Conservation (phyloP, 1,140 invertebrate species). For the Trichonephila inaurata region DNA sequence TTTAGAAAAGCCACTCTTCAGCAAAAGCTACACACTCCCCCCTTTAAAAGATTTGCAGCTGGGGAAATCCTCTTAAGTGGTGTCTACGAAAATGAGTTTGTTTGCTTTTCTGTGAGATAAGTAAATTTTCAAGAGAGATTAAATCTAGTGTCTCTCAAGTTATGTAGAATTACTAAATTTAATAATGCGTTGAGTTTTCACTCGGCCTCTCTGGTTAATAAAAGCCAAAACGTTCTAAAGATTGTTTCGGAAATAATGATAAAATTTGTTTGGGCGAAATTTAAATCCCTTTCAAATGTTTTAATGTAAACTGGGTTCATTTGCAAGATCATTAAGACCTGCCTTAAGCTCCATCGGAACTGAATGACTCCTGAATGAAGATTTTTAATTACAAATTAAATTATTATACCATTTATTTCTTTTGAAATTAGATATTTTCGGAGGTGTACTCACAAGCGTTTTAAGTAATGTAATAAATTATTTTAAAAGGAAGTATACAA, state of each 20-base stretch:
- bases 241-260: background rate
- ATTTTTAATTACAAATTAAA: too few species aligned
- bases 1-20: background rate
- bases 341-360: background rate
- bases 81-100: background rate
- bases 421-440: too few species aligned
- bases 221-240: background rate
- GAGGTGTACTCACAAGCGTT: too few species aligned
- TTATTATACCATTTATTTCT: too few species aligned
- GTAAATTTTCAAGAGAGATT: background rate
- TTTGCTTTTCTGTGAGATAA: background rate
- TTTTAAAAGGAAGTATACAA: too few species aligned
- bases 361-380: too few species aligned
- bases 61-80: slow-evolving; percentile 5
- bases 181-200: slow-evolving; percentile 13
- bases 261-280: background rate
- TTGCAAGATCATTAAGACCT: background rate
- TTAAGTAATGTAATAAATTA: too few species aligned
- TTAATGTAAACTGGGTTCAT: background rate
- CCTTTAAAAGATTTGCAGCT: background rate
- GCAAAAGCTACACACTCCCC: background rate
- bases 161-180: slow-evolving; percentile 9
- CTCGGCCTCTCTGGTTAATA: background rate
- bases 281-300: background rate
- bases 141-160: slow-evolving; percentile 17